Percentiles rank a stretch among this genome's conserved stretches.
phyloP scores from a whole-genome alignment of 2,888 invertebrate genomes.

The Ischnura elegans region DNA sequence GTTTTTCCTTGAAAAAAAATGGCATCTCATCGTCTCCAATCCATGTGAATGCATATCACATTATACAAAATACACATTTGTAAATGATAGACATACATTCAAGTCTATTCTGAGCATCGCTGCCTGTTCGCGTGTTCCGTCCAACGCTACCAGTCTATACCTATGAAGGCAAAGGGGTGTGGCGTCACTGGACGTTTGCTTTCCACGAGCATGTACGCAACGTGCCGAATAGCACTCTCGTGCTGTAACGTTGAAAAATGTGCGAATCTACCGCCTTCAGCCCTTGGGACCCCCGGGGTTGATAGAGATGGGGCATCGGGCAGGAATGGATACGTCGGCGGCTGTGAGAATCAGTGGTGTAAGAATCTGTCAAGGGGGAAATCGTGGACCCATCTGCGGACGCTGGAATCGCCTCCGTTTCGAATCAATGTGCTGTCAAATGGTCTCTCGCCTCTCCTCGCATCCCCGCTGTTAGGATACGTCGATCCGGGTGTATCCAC shows the following conservation, averaged over 20 bases:
- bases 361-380: background rate
- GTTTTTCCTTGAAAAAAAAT: too few relatives aligned
- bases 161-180: background rate
- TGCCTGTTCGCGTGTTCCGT: background rate
- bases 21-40: too few relatives aligned
- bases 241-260: background rate
- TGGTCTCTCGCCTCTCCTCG: background rate
- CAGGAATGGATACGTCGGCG: background rate
- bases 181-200: background rate
- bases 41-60: too few relatives aligned
- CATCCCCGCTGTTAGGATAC: background rate
- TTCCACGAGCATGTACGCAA: background rate
- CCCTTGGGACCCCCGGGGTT: background rate
- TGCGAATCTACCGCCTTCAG: constrained; percentile 1
- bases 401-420: constrained; percentile 29
- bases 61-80: too few relatives aligned
- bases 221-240: background rate
- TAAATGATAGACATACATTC: too few relatives aligned
- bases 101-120: background rate
- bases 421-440: constrained; percentile 56
- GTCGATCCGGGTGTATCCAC: constrained; percentile 25
- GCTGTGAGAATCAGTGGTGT: background rate
- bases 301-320: background rate
- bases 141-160: background rate
- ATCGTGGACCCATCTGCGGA: constrained; percentile 44